A percentile compares a stretch with the other conserved stretches of the same genome.
phyloP scores from a whole-genome alignment of 2,113 vertebrate species.

The Addax nasomaculatus region DNA sequence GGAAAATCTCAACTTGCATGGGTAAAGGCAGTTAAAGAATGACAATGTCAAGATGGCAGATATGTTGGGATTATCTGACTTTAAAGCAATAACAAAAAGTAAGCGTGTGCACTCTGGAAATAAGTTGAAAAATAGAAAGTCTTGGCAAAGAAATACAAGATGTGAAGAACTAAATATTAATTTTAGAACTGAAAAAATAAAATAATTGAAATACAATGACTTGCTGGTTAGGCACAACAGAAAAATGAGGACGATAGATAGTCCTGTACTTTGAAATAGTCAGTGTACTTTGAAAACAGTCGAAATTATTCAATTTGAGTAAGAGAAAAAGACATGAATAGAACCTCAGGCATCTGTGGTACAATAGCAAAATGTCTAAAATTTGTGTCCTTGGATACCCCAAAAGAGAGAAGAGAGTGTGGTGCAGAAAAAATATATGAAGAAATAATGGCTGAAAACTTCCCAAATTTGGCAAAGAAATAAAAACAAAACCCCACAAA shows the following conservation, averaged over 20 bases:
- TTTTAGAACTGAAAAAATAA: background rate
- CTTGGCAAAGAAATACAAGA: background rate
- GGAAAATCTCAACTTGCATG: background rate
- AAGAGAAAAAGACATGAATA: background rate
- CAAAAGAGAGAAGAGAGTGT: background rate
- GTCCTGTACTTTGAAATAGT: no score
- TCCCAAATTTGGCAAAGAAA: background rate
- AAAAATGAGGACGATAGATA: background rate
- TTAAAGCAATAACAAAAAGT: background rate
- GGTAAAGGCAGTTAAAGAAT: background rate
- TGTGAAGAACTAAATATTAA: background rate
- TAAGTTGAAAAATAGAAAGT: background rate
- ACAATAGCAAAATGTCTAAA: background rate
- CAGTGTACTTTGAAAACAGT: background rate
- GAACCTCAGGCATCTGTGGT: background rate
- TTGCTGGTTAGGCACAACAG: background rate
- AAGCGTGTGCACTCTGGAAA: background rate
- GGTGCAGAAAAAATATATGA: background rate
- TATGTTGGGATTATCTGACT: background rate
- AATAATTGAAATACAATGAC: background rate
- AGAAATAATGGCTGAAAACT: background rate
- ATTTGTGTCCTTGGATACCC: background rate
- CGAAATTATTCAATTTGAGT: background rate
- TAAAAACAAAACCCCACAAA: background rate
- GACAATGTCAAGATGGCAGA: background rate